Conservation (phyloP, 2,888 invertebrate species). For the Hydropsyche betteni region DNA sequence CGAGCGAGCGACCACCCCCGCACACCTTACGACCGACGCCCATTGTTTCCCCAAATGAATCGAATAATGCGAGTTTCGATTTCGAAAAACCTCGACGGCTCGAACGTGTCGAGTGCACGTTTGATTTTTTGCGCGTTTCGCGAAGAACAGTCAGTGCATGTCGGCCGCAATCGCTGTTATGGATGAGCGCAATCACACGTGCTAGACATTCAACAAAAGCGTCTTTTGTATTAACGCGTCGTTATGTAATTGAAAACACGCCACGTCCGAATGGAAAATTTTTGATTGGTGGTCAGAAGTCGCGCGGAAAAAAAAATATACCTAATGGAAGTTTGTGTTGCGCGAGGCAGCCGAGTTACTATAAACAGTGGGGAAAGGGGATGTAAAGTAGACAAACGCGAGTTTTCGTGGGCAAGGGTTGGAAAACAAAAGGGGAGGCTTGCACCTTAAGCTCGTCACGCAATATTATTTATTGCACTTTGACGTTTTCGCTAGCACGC, state of each 20-base stretch:
- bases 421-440: constrained; percentile 38
- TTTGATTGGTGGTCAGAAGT: not conserved
- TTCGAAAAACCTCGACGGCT: too few relatives aligned
- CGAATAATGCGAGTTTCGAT: too few relatives aligned
- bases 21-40: not conserved
- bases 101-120: too few relatives aligned
- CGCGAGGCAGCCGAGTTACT: not conserved
- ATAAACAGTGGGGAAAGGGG: not conserved
- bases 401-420: constrained; percentile 33
- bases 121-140: too few relatives aligned
- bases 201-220: too few relatives aligned
- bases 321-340: not conserved
- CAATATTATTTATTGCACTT: constrained; percentile 55
- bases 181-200: too few relatives aligned
- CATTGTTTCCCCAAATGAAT: too few relatives aligned
- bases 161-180: too few relatives aligned
- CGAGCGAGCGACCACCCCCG: constrained; percentile 8
- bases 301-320: not conserved
- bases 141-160: too few relatives aligned
- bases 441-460: constrained; percentile 44
- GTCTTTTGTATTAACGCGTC: too few relatives aligned
- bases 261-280: not conserved
- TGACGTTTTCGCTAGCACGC: constrained; percentile 47
- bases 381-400: constrained; percentile 14
- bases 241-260: not conserved